These are phyloP conservation scores for Chromoteleia sp. DNA, from an alignment of 2,888 invertebrate genomes.

Conservation along the genomic window DNA sequence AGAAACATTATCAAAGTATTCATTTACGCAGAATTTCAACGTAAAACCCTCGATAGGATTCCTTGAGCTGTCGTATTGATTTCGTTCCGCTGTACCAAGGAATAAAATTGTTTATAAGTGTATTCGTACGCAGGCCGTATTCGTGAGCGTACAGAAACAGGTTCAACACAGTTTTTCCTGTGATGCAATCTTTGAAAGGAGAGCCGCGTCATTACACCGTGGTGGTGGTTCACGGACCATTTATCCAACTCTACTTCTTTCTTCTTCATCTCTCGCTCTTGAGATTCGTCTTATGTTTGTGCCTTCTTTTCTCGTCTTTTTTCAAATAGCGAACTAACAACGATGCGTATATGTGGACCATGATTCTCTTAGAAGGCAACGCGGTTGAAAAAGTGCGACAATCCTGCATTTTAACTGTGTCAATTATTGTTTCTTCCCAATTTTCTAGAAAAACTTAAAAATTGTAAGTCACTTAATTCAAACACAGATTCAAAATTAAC, in stretches of 20 bases:
- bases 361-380: constrained; percentile 78
- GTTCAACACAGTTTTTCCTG: constrained; percentile 81
- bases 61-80: constrained; percentile 81
- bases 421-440: no score
- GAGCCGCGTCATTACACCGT: constrained; percentile 84
- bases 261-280: constrained; percentile 67
- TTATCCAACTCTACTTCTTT: constrained; percentile 78
- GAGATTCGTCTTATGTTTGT: constrained; percentile 70
- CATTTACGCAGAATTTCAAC: constrained; percentile 80
- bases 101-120: constrained; percentile 63
- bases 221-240: constrained; percentile 84
- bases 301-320: constrained; percentile 70
- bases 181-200: constrained; percentile 85
- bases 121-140: constrained; percentile 55
- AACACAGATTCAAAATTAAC: no score
- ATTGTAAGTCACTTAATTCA: no score
- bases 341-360: constrained; percentile 67
- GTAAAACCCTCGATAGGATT: constrained; percentile 79
- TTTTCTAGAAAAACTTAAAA: no score
- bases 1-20: constrained; percentile 75
- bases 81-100: constrained; percentile 69
- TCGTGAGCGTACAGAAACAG: constrained; percentile 62
- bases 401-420: no score
- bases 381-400: no score
- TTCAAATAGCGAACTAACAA: constrained; percentile 60